Base-by-base conservation (phyloP, 2,888 invertebrate species). In the Acanthosoma haemorrhoidale region DNA sequence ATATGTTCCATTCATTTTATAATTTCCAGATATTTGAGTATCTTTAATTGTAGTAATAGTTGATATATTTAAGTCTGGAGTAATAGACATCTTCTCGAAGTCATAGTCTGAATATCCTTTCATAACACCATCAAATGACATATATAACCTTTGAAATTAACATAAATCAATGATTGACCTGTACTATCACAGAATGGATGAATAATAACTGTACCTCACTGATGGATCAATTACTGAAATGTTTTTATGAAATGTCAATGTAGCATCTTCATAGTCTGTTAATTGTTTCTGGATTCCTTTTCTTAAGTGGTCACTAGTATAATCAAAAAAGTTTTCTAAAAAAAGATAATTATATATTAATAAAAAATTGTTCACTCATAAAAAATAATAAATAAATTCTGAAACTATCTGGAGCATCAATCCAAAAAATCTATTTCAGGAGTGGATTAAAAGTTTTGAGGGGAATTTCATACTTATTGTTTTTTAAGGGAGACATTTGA, bases 31-130 rank as follows among this genome's bases (percentile, higher is more conserved):
- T 16, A 63, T 6, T n/a, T 18, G 31, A 16, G 31, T 21, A 9
- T 64, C 16, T n/a, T 63, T 21, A 11, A 63, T 16, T 4, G 64
- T 36, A 9, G 21, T 21, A 38, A 18, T 34, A 13, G 36, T 18
- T 13, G 16, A 34, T 1, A 57, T 6, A 15, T 70, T 63, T 11
- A 70, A 60, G 43, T 70, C 64, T 38, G 60, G 59, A 64, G 59
- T 41, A 21, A 60, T 34, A 57, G n/a, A 2, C 4, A 60, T 21
- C 32, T 64, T n/a, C 4, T 64, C 0, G 16, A 70, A 8, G 9
- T 21, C 3, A 16, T 38, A 63, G 15, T 70, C 15, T 2, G 64
- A 32, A 9, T 51, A 57, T 32, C 67, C 67, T 18, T 29, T 32
- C n/a, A 67, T n/a, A 57, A 32, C 16, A 9, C 38, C 51, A 57